These are phyloP conservation scores for Solea senegalensis DNA, from an alignment of 2,113 vertebrate species.

Conservation along the genomic window DNA sequence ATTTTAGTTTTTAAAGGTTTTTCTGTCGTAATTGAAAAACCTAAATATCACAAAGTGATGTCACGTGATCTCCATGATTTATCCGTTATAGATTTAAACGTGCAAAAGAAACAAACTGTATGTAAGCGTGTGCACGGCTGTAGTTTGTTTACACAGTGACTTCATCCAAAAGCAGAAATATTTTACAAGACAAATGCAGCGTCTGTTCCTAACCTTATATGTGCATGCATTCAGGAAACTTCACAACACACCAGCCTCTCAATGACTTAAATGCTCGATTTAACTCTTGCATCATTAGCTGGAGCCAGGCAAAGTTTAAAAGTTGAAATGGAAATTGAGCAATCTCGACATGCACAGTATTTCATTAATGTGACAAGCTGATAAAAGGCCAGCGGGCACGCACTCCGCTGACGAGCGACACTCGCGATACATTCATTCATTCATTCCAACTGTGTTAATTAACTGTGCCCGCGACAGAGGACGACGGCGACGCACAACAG, in stretches of 20 bases:
- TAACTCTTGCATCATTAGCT: slow-evolving; percentile 73
- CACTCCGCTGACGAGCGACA: slow-evolving; percentile 61
- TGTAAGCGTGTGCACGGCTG: no score
- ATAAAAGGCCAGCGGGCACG: slow-evolving; percentile 68
- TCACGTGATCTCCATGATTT: no score
- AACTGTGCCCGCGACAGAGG: slow-evolving; percentile 49
- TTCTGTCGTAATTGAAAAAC: no score
- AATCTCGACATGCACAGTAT: slow-evolving; percentile 70
- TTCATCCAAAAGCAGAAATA: not conserved
- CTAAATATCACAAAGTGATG: no score
- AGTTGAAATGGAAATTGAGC: slow-evolving; percentile 78
- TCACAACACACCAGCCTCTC: slow-evolving; percentile 50
- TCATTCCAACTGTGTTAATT: slow-evolving; percentile 68
- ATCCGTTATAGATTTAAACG: no score
- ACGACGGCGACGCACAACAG: slow-evolving; percentile 16
- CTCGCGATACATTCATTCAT: slow-evolving; percentile 40
- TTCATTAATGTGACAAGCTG: slow-evolving; percentile 76
- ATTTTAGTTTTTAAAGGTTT: no score
- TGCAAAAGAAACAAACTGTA: no score
- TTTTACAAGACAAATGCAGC: slow-evolving; percentile 34
- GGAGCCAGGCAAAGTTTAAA: slow-evolving; percentile 76
- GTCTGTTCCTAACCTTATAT: slow-evolving; percentile 57
- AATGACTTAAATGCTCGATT: slow-evolving; percentile 71
- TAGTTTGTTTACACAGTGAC: no score
- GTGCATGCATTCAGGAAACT: slow-evolving; percentile 37